Base-by-base conservation (phyloP, 2,797 vertebrate genomes). In the Sebastes alutus region DNA sequence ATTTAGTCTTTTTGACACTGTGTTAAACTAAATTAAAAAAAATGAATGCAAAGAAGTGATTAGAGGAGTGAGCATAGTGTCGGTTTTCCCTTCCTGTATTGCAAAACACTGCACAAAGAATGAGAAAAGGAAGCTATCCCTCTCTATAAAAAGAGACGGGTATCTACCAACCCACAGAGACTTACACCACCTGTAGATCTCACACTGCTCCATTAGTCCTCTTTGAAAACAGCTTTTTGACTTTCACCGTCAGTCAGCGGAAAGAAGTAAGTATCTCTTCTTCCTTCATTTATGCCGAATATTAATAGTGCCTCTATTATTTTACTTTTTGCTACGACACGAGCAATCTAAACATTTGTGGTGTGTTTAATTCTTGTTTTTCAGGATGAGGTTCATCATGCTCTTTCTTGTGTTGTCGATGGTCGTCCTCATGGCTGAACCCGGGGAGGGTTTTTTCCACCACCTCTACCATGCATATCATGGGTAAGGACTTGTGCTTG, bases 361-460 rank as follows among this genome's bases (percentile, higher is more conserved):
- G 7, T 61, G 27, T 35, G 9, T 66, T 54, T 69, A 11, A 0
- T 42, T 58, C 7, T 62, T 33, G 4, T 49, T 62, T 75, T 56
- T 20, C 32, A 75, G 79, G 55, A 85, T 82, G 76, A 82, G 52
- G 71, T 55, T 11, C 8, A 3, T 20, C 7, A 0, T 4, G 1
- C 3, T 78, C 8, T 75, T 82, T 61, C 49, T 78, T 2, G 72
- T 78, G 56, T 5, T 85, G 66, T 54, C 75, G 0, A 23, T 85
- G 58, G 83, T 85, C 10, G 38, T 82, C 67, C 72, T 78, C 71
- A 76, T 76, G 80, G 79, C 79, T 27, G 62, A 80, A 46, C 84
- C 78, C 2, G 76, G 78, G 9, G 87, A 88, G 0, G 42, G 4
- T 22, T 6, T 82, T 67, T 1, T 9, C 4, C 13, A 22, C 22